Evolutionary conservation across 2,797 vertebrate genomes (phyloP).

Genomic region (Siniperca undulata): DNA sequence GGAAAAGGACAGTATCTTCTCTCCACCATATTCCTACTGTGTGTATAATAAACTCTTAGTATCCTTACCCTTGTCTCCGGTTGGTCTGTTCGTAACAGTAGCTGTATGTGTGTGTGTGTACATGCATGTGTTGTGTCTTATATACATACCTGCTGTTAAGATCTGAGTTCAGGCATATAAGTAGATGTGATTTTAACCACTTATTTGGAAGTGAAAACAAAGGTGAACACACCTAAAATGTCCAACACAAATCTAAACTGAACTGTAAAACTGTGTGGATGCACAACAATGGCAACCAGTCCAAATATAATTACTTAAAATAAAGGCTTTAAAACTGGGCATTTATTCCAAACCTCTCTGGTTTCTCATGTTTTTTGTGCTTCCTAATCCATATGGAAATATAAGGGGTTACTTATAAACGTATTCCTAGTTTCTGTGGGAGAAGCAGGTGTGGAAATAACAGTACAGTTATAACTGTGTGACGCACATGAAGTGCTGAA

Average conservation of each 20-base stretch:
- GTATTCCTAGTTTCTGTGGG: neutral
- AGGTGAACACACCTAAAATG: neutral
- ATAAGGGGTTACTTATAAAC: neutral
- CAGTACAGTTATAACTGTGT: conserved; percentile 23
- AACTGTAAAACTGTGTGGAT: neutral
- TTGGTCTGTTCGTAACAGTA: too few relatives aligned
- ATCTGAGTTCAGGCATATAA: neutral
- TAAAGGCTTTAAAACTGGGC: neutral
- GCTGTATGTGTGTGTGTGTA: neutral
- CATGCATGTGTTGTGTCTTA: neutral
- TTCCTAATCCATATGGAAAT: neutral
- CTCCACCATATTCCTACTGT: too few relatives aligned
- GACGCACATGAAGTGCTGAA: conserved; percentile 20
- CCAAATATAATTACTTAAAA: neutral
- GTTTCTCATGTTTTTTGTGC: neutral
- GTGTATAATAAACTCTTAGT: too few relatives aligned
- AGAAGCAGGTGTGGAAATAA: conserved; percentile 25
- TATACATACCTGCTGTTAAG: neutral
- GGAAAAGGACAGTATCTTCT: too few relatives aligned
- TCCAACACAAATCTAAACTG: neutral
- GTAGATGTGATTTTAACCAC: neutral
- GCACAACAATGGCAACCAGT: neutral
- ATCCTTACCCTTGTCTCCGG: too few relatives aligned
- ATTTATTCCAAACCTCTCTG: neutral
- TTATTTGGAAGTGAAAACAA: neutral